These are phyloP conservation scores for Vicugna pacos DNA, from an alignment of 2,113 vertebrate genomes.

Conservation along the genomic window DNA sequence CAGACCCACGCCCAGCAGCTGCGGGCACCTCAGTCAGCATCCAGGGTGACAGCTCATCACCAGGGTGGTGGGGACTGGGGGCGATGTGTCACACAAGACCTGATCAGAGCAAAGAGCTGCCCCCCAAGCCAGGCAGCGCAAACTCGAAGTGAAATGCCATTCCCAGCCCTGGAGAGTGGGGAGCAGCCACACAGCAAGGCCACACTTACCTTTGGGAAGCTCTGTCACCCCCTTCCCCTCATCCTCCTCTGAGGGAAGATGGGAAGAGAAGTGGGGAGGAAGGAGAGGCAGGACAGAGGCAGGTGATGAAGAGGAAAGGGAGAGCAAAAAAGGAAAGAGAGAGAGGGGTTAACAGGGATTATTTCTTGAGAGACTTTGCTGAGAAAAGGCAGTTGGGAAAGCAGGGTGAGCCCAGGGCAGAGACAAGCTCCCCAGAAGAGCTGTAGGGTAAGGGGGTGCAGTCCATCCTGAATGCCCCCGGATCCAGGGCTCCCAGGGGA, in stretches of 20 bases:
- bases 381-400: background rate
- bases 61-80: background rate
- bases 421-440: background rate
- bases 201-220: slow-evolving; percentile 66
- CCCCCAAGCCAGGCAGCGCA: background rate
- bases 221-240: slow-evolving; percentile 57
- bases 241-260: slow-evolving; percentile 77
- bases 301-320: slow-evolving; percentile 20
- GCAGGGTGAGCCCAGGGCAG: background rate
- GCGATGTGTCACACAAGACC: background rate
- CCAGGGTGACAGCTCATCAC: background rate
- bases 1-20: background rate
- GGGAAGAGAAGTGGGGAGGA: slow-evolving; percentile 65
- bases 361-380: background rate
- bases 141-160: background rate
- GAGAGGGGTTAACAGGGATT: slow-evolving; percentile 54
- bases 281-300: slow-evolving; percentile 24
- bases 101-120: background rate
- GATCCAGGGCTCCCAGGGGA: background rate
- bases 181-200: background rate
- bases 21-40: background rate
- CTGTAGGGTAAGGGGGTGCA: too few relatives aligned
- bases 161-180: background rate
- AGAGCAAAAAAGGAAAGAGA: slow-evolving; percentile 70
- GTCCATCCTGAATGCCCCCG: background rate